Conservation (phyloP, 2,797 vertebrate species). For the Taeniopygia guttata region DNA sequence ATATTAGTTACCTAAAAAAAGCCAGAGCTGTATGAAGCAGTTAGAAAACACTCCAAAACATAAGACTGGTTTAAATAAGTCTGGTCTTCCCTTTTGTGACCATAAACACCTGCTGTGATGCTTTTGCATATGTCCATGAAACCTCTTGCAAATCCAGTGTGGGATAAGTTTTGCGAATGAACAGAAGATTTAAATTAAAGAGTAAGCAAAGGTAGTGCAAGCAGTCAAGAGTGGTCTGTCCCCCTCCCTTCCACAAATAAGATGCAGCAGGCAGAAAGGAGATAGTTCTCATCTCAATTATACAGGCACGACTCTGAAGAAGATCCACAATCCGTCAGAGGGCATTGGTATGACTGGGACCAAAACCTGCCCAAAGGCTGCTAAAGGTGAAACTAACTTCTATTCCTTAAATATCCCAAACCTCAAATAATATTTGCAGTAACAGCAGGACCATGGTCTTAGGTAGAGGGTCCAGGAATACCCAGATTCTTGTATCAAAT, state of each 20-base stretch:
- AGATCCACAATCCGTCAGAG: neutral
- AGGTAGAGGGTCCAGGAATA: neutral
- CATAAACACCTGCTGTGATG: neutral
- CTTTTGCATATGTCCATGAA: neutral
- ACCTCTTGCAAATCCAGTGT: neutral
- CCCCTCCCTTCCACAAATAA: neutral
- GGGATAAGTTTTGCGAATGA: neutral
- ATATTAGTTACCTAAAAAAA: neutral
- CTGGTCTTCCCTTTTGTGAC: neutral
- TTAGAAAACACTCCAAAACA: neutral
- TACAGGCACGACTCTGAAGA: neutral
- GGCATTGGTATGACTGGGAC: neutral
- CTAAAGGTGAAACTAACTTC: neutral
- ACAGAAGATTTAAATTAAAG: neutral
- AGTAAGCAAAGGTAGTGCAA: neutral
- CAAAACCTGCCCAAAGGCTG: neutral
- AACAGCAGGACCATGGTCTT: neutral
- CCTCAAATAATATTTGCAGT: neutral
- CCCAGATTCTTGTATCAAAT: neutral
- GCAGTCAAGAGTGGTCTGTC: neutral
- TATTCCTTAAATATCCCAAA: neutral
- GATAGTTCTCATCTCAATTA: neutral
- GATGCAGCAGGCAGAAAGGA: neutral
- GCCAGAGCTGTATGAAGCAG: neutral
- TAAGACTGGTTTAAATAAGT: neutral